Base-by-base conservation (phyloP, 1,140 invertebrate genomes). In the Cataglyphis hispanica region DNA sequence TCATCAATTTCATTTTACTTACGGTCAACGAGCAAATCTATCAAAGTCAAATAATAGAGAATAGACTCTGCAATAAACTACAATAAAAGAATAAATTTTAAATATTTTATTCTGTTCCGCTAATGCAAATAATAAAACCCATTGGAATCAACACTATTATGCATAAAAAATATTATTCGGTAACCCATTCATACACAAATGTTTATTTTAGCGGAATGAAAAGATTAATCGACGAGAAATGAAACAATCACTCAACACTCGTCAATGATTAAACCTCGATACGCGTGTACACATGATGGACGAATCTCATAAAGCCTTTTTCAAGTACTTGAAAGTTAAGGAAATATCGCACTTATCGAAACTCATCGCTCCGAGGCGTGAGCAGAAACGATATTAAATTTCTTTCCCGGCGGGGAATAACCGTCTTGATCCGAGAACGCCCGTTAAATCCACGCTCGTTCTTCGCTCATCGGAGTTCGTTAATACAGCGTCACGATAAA, bases 401-500 rank as follows among this genome's bases (percentile, higher is more conserved):
- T 90, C 83, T 90, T 86, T 53, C 46, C 69, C 37, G 22, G 27
- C 86, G 88, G 86, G 86, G 88, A 89, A 90, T 90, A 64, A 69
- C 75, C 85, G 80, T 56, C 50, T 89, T 90, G 88, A 90, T 87
- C 89, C 81, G 61, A 43, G 77, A 66, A 31, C 61, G 58, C 69
- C 89, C 88, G 89, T 89, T 89, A 90, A 90, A 90, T 89, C 88
- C 88, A 78, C 86, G 86, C 70, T 70, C 87, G 72, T 86, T 89
- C 87, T 78, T 87, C 61, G 66, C 66, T 37, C 63, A 50, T 34
- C 61, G 64, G 84, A 90, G 69, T 90, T 90, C 89, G 88, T 90
- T 90, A 90, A 90, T 90, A 90, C 85, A 89, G 75, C 80, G 88
- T 89, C 89, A 87, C 86, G 89, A 90, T 90, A 87, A 89, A 90